Conservation (phyloP, 1,140 invertebrate genomes). For the Archegozetes longisetosus region DNA sequence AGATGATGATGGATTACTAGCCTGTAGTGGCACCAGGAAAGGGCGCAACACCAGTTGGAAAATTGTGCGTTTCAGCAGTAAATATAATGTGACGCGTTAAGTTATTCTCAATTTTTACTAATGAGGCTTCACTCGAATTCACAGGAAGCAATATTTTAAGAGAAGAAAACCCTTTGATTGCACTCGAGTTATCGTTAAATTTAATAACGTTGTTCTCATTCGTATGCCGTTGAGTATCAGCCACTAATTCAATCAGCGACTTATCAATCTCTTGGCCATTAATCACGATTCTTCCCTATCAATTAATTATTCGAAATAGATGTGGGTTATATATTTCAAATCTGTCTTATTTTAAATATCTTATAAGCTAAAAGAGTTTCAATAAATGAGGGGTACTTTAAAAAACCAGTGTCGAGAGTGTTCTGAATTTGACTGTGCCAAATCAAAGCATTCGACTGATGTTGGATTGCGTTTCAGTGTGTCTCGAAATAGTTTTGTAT, state of each 20-base stretch:
- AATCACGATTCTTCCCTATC: slow-evolving; percentile 64
- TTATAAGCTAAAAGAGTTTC: not conserved
- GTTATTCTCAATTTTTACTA: slow-evolving; percentile 1
- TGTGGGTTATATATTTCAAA: slow-evolving; percentile 51
- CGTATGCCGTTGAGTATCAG: slow-evolving; percentile 55
- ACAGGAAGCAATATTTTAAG: slow-evolving; percentile 46
- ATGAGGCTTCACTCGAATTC: slow-evolving; percentile 34
- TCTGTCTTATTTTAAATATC: slow-evolving; percentile 25
- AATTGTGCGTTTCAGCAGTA: slow-evolving; percentile 97
- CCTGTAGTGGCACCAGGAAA: slow-evolving; percentile 65
- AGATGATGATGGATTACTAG: not conserved
- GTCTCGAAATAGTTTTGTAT: slow-evolving; percentile 58
- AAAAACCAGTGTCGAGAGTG: slow-evolving; percentile 88
- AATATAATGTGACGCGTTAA: slow-evolving; percentile 71
- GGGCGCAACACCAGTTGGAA: slow-evolving; percentile 68
- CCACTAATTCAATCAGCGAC: slow-evolving; percentile 82
- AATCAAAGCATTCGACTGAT: slow-evolving; percentile 91
- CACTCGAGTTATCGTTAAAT: slow-evolving; percentile 86
- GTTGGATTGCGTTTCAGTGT: slow-evolving; percentile 83
- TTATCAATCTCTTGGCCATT: slow-evolving; percentile 57
- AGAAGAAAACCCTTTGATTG: slow-evolving; percentile 62
- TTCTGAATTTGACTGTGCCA: slow-evolving; percentile 95
- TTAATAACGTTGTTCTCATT: slow-evolving; percentile 94
- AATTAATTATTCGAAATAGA: slow-evolving; percentile 21
- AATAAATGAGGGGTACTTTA: slow-evolving; percentile 32